Evolutionary conservation across 2,113 vertebrate species (phyloP).

Genomic region (Aegotheles bennettii): DNA sequence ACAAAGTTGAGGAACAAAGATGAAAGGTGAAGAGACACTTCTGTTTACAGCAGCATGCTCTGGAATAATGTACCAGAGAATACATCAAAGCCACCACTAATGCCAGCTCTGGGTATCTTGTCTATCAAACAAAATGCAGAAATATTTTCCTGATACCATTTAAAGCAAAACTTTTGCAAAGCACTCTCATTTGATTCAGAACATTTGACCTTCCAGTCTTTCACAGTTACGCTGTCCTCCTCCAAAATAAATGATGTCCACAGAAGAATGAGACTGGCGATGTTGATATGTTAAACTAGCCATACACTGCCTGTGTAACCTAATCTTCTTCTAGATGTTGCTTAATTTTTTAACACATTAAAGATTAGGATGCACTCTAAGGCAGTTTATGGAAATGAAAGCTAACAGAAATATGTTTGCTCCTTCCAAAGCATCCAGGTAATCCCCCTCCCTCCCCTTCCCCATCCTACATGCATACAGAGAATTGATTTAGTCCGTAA

Average conservation of each 20-base stretch:
- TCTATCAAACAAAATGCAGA: background rate
- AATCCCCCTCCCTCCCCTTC: background rate
- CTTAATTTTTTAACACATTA: background rate
- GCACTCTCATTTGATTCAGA: background rate
- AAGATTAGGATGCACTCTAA: background rate
- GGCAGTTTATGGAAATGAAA: background rate
- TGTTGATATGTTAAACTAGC: background rate
- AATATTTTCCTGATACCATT: background rate
- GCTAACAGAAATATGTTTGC: background rate
- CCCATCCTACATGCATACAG: background rate
- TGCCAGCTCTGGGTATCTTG: background rate
- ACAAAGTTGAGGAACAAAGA: slow-evolving; percentile 47
- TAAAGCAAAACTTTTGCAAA: background rate
- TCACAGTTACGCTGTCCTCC: background rate
- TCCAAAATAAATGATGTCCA: background rate
- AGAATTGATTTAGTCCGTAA: background rate
- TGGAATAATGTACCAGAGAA: slow-evolving; percentile 3
- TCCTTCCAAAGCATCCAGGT: background rate
- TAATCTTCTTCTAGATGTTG: background rate
- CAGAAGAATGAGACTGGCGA: background rate
- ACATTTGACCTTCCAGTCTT: background rate
- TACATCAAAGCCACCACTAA: background rate
- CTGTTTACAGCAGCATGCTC: slow-evolving; percentile 36
- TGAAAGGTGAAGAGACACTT: slow-evolving; percentile 32
- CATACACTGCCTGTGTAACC: background rate